phyloP scores from a whole-genome alignment of 2,797 vertebrate species.

The Otolemur crassicaudatus region DNA sequence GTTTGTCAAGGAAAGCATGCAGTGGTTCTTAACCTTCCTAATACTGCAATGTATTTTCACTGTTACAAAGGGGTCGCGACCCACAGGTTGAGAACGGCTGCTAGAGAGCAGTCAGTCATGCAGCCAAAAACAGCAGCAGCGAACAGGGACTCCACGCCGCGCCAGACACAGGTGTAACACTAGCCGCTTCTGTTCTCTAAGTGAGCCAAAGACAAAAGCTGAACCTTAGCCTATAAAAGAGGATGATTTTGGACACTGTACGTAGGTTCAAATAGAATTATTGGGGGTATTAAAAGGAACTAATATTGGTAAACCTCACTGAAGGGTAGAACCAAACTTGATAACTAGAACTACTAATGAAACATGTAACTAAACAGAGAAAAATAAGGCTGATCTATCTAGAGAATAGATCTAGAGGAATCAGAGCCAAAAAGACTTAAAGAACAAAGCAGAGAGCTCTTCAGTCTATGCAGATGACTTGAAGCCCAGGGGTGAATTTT shows the following conservation, averaged over 20 bases:
- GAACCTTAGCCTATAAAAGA: background rate
- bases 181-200: background rate
- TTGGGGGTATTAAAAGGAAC: background rate
- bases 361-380: background rate
- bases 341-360: background rate
- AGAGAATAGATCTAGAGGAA: background rate
- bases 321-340: background rate
- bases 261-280: background rate
- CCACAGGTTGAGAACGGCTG: no score
- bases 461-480: background rate
- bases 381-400: background rate
- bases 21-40: no score
- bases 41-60: no score
- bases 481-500: background rate
- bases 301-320: background rate
- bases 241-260: background rate
- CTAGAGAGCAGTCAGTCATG: background rate
- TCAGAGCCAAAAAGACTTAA: background rate
- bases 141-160: background rate
- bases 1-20: background rate
- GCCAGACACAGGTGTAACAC: background rate
- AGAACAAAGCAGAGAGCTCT: constrained; percentile 30
- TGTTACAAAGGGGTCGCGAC: no score
- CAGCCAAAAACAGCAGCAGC: background rate
- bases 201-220: background rate